A percentile compares a stretch with the other conserved stretches of the same genome.
These are phyloP conservation scores for Crypturellus tataupa DNA, from an alignment of 2,797 vertebrate genomes.

Conservation along the genomic window DNA sequence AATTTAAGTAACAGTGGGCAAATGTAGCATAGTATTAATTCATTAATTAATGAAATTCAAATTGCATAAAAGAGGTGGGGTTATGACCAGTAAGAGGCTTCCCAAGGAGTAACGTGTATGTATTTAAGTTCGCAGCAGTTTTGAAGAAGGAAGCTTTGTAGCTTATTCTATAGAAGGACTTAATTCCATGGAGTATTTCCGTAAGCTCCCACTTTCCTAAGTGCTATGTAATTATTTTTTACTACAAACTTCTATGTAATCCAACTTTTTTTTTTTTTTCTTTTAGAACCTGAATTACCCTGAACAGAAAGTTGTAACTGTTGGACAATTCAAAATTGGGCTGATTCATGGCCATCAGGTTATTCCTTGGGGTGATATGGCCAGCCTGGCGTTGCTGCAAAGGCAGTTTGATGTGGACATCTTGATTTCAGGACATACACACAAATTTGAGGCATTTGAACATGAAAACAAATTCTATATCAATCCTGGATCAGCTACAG, in stretches of 20 bases:
- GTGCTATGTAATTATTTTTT: not conserved
- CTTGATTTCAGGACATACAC: conserved; percentile 98
- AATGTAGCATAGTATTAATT: not conserved
- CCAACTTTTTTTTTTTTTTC: not conserved
- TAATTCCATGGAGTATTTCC: not conserved
- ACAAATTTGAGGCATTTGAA: conserved; percentile 98
- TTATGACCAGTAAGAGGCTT: not conserved
- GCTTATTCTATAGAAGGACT: not conserved
- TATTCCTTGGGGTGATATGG: conserved; percentile 98
- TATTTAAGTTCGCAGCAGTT: not conserved
- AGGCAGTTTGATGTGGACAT: conserved; percentile 98
- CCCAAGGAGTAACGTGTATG: not conserved
- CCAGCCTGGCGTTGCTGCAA: conserved; percentile 94
- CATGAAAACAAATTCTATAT: conserved; percentile 99
- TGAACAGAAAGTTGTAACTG: conserved; percentile 98
- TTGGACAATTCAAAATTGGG: conserved; percentile 98
- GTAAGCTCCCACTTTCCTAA: not conserved
- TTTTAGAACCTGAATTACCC: conserved; percentile 96
- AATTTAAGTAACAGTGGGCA: not conserved
- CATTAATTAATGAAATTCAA: not conserved
- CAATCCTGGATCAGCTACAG: conserved; percentile 97
- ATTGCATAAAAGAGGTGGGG: not conserved
- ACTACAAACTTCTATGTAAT: not conserved
- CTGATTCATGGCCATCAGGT: conserved; percentile 99
- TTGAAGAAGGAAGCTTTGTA: not conserved